A percentile compares a stretch with the other conserved stretches of the same genome.
Conservation (phyloP, 2,113 vertebrate genomes). For the Bubalus kerabau region DNA sequence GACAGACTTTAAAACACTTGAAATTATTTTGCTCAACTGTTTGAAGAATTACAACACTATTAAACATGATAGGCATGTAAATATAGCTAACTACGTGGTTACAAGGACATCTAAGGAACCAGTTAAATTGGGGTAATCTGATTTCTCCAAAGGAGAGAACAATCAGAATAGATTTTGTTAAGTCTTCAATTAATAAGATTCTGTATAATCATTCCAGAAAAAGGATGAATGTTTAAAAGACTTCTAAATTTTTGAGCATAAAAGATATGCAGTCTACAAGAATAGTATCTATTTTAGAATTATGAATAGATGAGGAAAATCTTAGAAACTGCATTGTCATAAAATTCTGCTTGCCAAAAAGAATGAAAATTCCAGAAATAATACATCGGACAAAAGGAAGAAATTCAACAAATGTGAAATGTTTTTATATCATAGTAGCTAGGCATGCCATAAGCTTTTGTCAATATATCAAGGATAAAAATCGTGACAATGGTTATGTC, state of each 20-base stretch:
- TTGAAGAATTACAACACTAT: constrained; percentile 24
- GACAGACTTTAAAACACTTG: not conserved
- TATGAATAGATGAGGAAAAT: constrained; percentile 32
- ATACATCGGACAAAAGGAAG: not conserved
- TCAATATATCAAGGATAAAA: constrained; percentile 32
- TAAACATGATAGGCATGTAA: constrained; percentile 38
- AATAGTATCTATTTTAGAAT: constrained; percentile 49
- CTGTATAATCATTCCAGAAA: constrained; percentile 13
- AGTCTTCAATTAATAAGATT: constrained; percentile 15
- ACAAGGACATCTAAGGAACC: not conserved
- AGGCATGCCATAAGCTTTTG: not conserved
- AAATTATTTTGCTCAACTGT: constrained; percentile 30
- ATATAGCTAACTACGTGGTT: not conserved
- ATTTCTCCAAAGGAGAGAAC: not conserved
- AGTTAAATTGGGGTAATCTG: not conserved
- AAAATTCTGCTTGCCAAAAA: constrained; percentile 38
- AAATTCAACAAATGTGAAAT: constrained; percentile 35
- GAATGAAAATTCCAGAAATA: constrained; percentile 51
- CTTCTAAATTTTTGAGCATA: constrained; percentile 35
- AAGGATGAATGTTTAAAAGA: constrained; percentile 45
- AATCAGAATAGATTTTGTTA: constrained; percentile 32
- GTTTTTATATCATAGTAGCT: constrained; percentile 10
- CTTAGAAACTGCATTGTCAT: constrained; percentile 40
- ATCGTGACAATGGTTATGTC: not conserved
- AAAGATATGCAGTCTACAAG: constrained; percentile 20